Percentiles rank a stretch among this genome's conserved stretches.
Evolutionary conservation across 2,113 vertebrate species (phyloP).

Genomic region (Gorsachius goisagi): DNA sequence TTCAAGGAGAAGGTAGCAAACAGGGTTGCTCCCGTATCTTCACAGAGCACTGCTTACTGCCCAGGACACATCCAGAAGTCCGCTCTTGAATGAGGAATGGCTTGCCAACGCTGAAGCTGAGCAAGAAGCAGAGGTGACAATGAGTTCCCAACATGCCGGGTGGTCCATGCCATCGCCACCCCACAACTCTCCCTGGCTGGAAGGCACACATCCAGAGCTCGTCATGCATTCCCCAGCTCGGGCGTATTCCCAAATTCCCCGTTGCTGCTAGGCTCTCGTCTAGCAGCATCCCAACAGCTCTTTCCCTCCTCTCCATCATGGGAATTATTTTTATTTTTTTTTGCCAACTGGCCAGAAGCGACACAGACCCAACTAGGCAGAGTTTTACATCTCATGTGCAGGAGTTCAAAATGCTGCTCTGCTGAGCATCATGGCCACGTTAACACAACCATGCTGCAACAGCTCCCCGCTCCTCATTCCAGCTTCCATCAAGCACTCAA

Average conservation of each 20-base stretch:
- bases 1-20: neutral
- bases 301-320: neutral
- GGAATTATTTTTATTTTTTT: neutral
- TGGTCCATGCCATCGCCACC: neutral
- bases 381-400: neutral
- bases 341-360: neutral
- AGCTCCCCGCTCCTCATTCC: neutral
- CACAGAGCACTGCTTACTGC: neutral
- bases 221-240: neutral
- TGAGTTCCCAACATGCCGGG: neutral
- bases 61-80: neutral
- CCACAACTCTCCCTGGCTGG: neutral
- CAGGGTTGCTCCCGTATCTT: neutral
- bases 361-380: neutral
- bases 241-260: neutral
- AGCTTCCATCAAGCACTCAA: neutral
- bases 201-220: neutral
- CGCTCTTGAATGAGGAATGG: neutral
- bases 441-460: neutral
- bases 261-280: neutral
- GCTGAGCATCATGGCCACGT: neutral
- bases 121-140: conserved; percentile 13
- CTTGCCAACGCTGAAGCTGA: neutral
- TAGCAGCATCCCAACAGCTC: neutral
- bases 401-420: neutral